Conservation (phyloP, 2,888 invertebrate species). For the Nematopogon swammerdamellus region DNA sequence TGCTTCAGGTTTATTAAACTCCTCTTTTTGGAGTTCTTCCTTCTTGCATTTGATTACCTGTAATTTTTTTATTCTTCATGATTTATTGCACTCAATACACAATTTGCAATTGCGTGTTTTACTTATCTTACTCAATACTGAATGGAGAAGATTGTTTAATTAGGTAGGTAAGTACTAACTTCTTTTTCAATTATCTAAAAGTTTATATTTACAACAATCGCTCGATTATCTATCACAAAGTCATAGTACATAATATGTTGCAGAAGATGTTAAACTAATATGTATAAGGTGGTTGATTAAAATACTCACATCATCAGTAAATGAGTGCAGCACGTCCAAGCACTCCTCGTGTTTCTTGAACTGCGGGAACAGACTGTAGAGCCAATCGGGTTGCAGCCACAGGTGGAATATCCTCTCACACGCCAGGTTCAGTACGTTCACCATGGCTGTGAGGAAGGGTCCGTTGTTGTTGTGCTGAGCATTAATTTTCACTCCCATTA, state of each 20-base stretch:
- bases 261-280: not conserved
- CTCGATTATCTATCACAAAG: not conserved
- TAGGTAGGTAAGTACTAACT: too few relatives aligned
- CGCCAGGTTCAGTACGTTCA: constrained; percentile 22
- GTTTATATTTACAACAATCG: too few relatives aligned
- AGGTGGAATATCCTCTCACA: constrained; percentile 39
- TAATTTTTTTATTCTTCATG: too few relatives aligned
- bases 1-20: constrained; percentile 19
- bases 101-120: too few relatives aligned
- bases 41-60: constrained; percentile 33
- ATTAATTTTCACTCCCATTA: constrained; percentile 38
- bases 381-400: constrained; percentile 49
- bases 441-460: constrained; percentile 28
- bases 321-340: constrained; percentile 54
- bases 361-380: constrained; percentile 51
- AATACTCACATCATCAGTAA: constrained; percentile 47
- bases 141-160: too few relatives aligned
- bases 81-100: too few relatives aligned
- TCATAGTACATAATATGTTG: not conserved
- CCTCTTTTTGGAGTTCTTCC: constrained; percentile 16
- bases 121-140: too few relatives aligned
- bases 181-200: too few relatives aligned
- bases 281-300: not conserved
- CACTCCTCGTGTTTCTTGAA: constrained; percentile 48
- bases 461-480: constrained; percentile 30